These are phyloP conservation scores for Cloeon dipterum DNA, from an alignment of 2,888 invertebrate genomes.

Conservation along the genomic window DNA sequence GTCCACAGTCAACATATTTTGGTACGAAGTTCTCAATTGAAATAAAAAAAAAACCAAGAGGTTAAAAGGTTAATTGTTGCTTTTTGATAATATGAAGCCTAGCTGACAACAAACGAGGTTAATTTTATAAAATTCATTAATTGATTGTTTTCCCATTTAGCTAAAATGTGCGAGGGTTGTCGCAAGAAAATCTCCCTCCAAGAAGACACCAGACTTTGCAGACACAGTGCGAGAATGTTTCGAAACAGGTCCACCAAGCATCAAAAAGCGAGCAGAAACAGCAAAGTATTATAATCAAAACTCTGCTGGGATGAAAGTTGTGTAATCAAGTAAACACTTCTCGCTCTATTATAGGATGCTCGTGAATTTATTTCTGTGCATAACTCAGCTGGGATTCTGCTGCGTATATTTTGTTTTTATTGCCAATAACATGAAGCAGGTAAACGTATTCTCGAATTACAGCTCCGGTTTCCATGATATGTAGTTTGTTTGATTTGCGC, in stretches of 20 bases:
- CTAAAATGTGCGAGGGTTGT: slow-evolving; percentile 36
- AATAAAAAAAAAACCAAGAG: not conserved
- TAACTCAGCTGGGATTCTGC: slow-evolving; percentile 96
- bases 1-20: slow-evolving; percentile 84
- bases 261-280: no score
- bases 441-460: slow-evolving; percentile 15
- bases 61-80: no score
- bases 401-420: slow-evolving; percentile 94
- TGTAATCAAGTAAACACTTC: no score
- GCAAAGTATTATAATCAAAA: no score
- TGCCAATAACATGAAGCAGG: slow-evolving; percentile 61
- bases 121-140: not conserved
- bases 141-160: no score
- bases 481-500: no score
- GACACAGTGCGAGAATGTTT: slow-evolving; percentile 66
- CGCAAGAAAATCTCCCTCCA: not conserved
- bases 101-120: not conserved
- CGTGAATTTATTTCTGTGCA: slow-evolving; percentile 69
- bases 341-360: slow-evolving; percentile 10
- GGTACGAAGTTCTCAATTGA: slow-evolving; percentile 26
- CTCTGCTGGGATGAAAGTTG: no score
- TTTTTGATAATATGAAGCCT: no score
- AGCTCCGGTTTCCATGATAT: no score
- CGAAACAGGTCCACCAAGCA: slow-evolving; percentile 42
- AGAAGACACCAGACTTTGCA: slow-evolving; percentile 41